A percentile compares a stretch with the other conserved stretches of the same genome.
Conservation (phyloP, 2,797 vertebrate genomes). For the Vultur gryphus region DNA sequence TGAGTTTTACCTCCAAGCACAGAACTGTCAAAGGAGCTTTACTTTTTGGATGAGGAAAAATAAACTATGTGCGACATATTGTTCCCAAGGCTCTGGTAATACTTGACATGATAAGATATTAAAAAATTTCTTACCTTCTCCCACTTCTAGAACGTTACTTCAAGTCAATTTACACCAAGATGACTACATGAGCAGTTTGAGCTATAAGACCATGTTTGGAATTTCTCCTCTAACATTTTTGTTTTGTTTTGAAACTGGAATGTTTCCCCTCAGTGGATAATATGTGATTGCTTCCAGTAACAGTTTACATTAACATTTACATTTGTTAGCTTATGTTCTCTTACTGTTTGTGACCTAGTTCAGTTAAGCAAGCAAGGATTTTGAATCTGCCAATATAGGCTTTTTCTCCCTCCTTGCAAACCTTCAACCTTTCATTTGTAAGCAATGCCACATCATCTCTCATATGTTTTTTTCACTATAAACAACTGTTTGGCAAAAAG, state of each 20-base stretch:
- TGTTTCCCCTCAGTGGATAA: neutral
- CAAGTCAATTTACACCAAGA: neutral
- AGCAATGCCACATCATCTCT: neutral
- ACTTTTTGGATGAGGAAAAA: neutral
- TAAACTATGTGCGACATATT: neutral
- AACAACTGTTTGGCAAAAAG: neutral
- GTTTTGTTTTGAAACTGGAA: constrained; percentile 18
- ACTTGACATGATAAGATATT: neutral
- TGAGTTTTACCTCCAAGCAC: neutral
- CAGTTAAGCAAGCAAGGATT: neutral
- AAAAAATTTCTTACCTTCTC: constrained; percentile 7
- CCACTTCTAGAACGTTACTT: neutral
- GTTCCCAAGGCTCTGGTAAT: neutral
- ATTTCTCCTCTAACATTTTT: neutral
- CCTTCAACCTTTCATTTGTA: neutral
- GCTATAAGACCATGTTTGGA: neutral
- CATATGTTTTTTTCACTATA: neutral
- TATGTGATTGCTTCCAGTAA: constrained; percentile 18
- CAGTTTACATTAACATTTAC: constrained; percentile 28
- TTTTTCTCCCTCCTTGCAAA: neutral
- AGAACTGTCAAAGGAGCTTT: neutral
- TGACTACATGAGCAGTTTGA: neutral
- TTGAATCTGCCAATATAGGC: neutral
- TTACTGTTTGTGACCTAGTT: neutral
- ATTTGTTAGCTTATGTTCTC: constrained; percentile 5